phyloP scores from a whole-genome alignment of 2,113 vertebrate species.

The Dicaeum eximium region DNA sequence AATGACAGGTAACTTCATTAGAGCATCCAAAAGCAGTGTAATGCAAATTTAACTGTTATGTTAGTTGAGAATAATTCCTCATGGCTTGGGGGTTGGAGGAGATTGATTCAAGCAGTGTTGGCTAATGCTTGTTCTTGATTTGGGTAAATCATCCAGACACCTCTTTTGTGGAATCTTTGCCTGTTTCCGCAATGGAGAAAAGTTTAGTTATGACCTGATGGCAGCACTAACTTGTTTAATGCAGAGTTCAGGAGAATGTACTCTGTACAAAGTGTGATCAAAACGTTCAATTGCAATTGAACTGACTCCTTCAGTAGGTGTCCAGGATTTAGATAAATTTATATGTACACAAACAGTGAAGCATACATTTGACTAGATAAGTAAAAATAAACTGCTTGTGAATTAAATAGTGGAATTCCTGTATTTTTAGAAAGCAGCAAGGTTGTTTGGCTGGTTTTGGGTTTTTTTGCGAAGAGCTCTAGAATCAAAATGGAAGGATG shows the following conservation, averaged over 20 bases:
- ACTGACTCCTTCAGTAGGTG: not conserved
- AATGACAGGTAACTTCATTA: slow-evolving; percentile 87
- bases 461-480: not conserved
- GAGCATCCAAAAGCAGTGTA: not conserved
- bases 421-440: not conserved
- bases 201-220: not conserved
- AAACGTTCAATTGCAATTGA: not conserved
- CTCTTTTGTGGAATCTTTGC: not conserved
- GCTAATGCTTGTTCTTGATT: not conserved
- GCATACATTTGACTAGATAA: not conserved
- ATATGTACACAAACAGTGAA: not conserved
- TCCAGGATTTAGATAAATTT: not conserved
- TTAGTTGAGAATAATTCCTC: not conserved
- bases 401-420: not conserved
- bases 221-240: not conserved
- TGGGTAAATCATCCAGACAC: not conserved
- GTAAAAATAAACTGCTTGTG: not conserved
- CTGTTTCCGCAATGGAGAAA: not conserved
- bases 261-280: not conserved
- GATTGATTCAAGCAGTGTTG: not conserved
- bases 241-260: not conserved
- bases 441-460: not conserved
- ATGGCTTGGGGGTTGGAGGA: not conserved
- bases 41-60: not conserved
- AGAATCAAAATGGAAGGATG: not conserved